These are phyloP conservation scores for Myodes glareolus DNA, from an alignment of 2,113 vertebrate species.

Conservation along the genomic window DNA sequence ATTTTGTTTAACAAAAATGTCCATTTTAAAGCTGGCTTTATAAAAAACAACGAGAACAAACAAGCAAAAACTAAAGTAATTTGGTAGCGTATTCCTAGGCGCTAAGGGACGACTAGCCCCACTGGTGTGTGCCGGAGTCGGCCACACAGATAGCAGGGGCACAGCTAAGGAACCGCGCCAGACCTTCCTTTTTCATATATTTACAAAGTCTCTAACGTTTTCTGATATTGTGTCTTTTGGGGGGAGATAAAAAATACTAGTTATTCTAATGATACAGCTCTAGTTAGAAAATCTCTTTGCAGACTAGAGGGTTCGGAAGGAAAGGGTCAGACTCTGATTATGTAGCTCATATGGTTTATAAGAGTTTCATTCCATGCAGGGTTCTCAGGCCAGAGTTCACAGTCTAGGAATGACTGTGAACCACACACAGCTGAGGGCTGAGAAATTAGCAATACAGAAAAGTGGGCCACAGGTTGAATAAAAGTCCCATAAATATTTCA, in stretches of 20 bases:
- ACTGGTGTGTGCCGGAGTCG: constrained; percentile 17
- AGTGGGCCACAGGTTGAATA: constrained; percentile 2
- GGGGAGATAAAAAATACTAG: constrained; percentile 43
- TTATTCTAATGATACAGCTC: constrained; percentile 46
- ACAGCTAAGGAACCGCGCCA: neutral
- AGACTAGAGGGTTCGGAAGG: constrained; percentile 29
- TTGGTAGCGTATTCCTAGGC: constrained; percentile 54
- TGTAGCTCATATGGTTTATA: constrained; percentile 25
- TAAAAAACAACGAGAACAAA: neutral
- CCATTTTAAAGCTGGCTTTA: neutral
- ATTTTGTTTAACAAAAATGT: constrained; percentile 23
- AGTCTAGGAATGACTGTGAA: constrained; percentile 12
- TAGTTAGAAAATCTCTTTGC: constrained; percentile 41
- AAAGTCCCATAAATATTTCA: constrained; percentile 56
- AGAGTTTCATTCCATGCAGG: constrained; percentile 22
- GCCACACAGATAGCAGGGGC: neutral
- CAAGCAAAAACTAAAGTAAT: neutral
- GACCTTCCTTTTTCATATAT: constrained; percentile 21
- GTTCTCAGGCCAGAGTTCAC: constrained; percentile 17
- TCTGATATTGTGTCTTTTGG: neutral
- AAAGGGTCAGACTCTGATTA: constrained; percentile 37
- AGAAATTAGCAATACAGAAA: constrained; percentile 49
- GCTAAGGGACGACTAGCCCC: neutral
- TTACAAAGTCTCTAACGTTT: constrained; percentile 57
- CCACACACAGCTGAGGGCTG: neutral